These are phyloP conservation scores for Caenorhabditis virilis DNA, from an alignment of 2,888 invertebrate genomes.

Conservation along the genomic window DNA sequence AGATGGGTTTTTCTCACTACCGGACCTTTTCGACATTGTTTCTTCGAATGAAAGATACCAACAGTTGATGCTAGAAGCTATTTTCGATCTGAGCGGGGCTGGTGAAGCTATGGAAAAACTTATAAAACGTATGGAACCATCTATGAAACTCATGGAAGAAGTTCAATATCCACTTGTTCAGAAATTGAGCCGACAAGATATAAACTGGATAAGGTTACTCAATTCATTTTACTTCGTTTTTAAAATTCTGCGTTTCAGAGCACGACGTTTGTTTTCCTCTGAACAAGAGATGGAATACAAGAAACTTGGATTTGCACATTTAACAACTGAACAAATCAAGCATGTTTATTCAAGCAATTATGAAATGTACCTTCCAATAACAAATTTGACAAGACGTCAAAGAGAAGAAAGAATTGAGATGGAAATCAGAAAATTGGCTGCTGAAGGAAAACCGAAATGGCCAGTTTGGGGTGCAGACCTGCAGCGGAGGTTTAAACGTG, in stretches of 20 bases:
- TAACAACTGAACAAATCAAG: constrained; percentile 47
- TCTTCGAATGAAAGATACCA: constrained; percentile 43
- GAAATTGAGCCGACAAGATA: constrained; percentile 47
- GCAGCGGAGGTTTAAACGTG: neutral
- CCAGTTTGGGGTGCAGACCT: constrained; percentile 27
- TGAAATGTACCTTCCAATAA: constrained; percentile 10
- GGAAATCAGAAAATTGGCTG: constrained; percentile 48
- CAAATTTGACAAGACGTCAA: constrained; percentile 26
- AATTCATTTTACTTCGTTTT: neutral
- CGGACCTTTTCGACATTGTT: constrained; percentile 52
- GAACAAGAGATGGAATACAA: constrained; percentile 45
- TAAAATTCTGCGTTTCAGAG: constrained; percentile 18
- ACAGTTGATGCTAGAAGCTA: constrained; percentile 47
- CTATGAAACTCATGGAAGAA: constrained; percentile 44
- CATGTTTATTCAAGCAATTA: constrained; percentile 41
- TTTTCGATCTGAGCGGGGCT: constrained; percentile 49
- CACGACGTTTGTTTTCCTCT: constrained; percentile 26
- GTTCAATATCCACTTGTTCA: constrained; percentile 54
- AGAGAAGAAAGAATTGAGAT: constrained; percentile 42
- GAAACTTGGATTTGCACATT: constrained; percentile 45
- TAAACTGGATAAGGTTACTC: constrained; percentile 43
- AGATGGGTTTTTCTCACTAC: constrained; percentile 59
- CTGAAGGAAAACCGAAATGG: constrained; percentile 36
- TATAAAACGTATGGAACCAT: constrained; percentile 21
- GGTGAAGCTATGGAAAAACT: constrained; percentile 36